Evolutionary conservation across 2,113 vertebrate genomes (phyloP), one percentile per base, ranked within the genome.

Genomic region (Axis porcinus): DNA sequence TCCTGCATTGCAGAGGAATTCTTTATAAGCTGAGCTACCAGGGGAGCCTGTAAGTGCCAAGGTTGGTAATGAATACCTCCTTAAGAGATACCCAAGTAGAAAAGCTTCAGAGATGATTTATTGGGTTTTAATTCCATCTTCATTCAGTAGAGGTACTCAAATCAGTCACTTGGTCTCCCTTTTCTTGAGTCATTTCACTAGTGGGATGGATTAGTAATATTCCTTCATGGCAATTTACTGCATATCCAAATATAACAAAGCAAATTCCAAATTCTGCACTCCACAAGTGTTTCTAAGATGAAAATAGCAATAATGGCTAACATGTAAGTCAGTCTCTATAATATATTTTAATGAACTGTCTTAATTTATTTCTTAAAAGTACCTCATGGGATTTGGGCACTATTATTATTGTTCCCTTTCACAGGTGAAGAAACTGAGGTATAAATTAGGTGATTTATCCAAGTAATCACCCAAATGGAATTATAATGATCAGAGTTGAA

Each of bases 111-210:
- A 78, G 33, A 36, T 82, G 6, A 27, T 84, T 94, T 87, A 15
- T 54, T 81, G 30, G 36, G 4, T 54, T 95, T 81, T 93, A 97
- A 86, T 64, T 94, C 43, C 45, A 36, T 84, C 36, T 95, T 87
- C 82, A 92, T 84, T 90, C 96, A 87, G 70, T 52, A 84, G n/a
- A 86, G 25, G 94, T 27, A 14, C 19, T 93, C 23, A 52, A 33
- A 96, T 92, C 95, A 95, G 54, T 95, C 87, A 83, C 3, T 96
- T 83, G 60, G 16, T 90, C 16, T 97, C 55, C 40, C 11, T 79
- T 95, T 74, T 25, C 28, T 96, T 87, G 88, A 97, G 58, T 97
- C 92, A 86, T 90, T 97, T 89, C 55, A 82, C 40, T 57, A 76
- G 84, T 83, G 47, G 76, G 43, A 43, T 88, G 57, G 62, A 96